Percentiles rank a stretch among this genome's conserved stretches.
Conservation (phyloP, 2,113 vertebrate genomes). For the Montifringilla adamsi region DNA sequence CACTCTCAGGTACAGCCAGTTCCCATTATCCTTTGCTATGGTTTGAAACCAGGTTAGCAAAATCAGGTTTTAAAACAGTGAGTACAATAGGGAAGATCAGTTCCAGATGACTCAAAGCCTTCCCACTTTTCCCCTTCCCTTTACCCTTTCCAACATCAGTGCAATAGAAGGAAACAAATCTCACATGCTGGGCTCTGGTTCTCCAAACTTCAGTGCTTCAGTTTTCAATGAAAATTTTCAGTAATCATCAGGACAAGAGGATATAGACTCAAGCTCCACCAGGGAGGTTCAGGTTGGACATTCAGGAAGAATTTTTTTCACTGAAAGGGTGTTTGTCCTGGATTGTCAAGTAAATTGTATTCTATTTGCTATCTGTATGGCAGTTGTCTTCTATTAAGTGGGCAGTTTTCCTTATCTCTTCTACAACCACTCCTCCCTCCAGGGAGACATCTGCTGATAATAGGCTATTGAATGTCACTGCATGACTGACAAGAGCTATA, state of each 20-base stretch:
- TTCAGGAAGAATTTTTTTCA: background rate
- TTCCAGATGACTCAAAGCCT: background rate
- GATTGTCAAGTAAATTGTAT: no score
- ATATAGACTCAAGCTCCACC: background rate
- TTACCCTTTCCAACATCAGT: background rate
- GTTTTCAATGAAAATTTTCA: background rate
- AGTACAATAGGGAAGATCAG: background rate
- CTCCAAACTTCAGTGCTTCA: background rate
- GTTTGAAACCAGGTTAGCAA: background rate
- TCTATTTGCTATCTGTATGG: no score
- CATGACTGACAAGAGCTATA: no score
- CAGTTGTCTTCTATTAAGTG: no score
- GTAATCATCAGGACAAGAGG: background rate
- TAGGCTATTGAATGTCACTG: no score
- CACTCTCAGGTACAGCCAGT: background rate
- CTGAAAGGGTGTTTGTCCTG: background rate
- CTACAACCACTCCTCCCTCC: no score
- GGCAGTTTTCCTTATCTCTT: no score
- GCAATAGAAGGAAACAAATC: background rate
- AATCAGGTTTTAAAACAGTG: background rate
- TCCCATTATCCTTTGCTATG: background rate
- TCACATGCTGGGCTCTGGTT: background rate
- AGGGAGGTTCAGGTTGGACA: background rate
- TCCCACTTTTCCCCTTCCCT: background rate
- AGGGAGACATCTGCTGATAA: no score